A percentile compares a stretch with the other conserved stretches of the same genome.
Conservation (phyloP, 1,140 invertebrate species). For the Orchestia grillus region DNA sequence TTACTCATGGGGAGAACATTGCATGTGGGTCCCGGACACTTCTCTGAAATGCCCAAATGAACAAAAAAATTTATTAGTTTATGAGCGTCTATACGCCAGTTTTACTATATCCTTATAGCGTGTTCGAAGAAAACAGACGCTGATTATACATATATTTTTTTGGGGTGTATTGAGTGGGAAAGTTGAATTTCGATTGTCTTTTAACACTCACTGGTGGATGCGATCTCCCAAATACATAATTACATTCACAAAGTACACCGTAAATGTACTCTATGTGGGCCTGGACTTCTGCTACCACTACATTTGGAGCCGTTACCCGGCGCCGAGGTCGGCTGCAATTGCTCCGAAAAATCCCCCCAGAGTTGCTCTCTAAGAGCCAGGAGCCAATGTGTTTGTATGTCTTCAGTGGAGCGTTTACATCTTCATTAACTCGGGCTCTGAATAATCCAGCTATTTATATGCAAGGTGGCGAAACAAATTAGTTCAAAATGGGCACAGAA, state of each 20-base stretch:
- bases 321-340: background rate
- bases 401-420: background rate
- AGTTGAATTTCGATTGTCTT: background rate
- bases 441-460: slow-evolving; percentile 1
- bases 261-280: background rate
- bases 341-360: background rate
- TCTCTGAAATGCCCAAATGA: background rate
- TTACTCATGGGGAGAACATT: background rate
- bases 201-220: background rate
- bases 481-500: background rate
- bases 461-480: background rate
- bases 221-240: background rate
- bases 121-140: no score
- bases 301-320: background rate
- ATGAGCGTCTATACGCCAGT: background rate
- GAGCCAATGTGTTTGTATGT: background rate
- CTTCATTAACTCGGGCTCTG: background rate
- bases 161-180: background rate
- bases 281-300: background rate
- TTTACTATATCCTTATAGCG: background rate
- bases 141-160: no score
- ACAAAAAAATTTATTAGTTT: background rate
- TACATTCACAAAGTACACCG: background rate
- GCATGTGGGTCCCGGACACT: no score
- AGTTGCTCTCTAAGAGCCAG: background rate